Base-by-base conservation (phyloP, 2,888 invertebrate species). In the Thereva nobilitata region DNA sequence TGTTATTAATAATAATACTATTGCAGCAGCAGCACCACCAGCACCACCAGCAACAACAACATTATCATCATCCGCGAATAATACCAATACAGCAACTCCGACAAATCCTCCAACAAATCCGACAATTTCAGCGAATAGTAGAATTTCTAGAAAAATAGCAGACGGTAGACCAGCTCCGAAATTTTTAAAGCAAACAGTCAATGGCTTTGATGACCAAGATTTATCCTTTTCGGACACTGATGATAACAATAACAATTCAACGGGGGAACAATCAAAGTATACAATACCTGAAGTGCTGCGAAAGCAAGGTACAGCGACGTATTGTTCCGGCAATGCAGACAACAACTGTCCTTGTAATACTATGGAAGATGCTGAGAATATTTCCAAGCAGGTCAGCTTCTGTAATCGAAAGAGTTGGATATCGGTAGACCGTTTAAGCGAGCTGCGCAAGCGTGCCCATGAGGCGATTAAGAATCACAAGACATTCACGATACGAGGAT, bases 401-500 rank as follows among this genome's bases (percentile, higher is more conserved):
- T 75, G 75, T 64, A 76, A 76, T 8, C 74, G 78, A 2, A 76
- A 77, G 65, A 74, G 76, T 4, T 86, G 87, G 82, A 87, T 89
- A 52, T 85, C 86, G 69, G 84, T 83, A 50, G 89, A 89, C 7
- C 82, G 87, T 75, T 84, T 89, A 82, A 84, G 84, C 75, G 86
- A 87, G 69, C 76, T 90, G 66, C 85, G 86, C 69, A 86, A 86
- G 72, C 82, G 84, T 69, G 88, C 89, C 0, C 89, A 89, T 35
- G 83, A 80, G 59, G 89, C 89, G 1, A 85, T 87, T 75, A 86
- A 82, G 72, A 86, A 86, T 4, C 86, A 84, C 70, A 87, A 86
- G 78, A 85, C 87, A 40, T 90, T 89, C 73, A 87, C 87, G 75
- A 87, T 89, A 76, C 87, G 86, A 73, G 90, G 90, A 2, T 88